Conservation (phyloP, 2,797 vertebrate genomes). For the Platalea minor region DNA sequence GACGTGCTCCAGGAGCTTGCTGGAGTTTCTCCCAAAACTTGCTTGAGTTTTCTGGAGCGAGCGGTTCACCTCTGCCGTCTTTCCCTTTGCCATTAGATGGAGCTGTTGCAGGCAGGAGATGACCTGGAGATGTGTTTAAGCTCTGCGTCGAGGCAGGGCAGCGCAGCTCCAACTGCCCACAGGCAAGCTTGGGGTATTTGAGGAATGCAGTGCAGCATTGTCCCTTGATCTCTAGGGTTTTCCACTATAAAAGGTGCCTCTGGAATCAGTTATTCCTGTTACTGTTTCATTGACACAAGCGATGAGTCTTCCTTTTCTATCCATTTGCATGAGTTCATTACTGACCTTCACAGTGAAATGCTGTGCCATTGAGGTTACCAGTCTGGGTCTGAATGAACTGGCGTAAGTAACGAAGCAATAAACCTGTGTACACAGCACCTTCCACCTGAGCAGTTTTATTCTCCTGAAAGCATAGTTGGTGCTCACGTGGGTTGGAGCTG, state of each 20-base stretch:
- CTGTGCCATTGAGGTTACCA: background rate
- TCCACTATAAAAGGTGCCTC: background rate
- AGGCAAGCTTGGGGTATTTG: fast-evolving
- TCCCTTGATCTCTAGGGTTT: background rate
- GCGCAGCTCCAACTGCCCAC: background rate
- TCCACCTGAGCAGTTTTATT: background rate
- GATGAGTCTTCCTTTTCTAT: background rate
- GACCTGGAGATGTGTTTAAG: fast-evolving
- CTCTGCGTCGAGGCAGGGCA: fast-evolving
- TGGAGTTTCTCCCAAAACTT: background rate
- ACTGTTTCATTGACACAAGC: background rate
- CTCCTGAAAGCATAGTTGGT: background rate
- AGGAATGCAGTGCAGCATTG: background rate
- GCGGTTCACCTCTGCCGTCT: background rate
- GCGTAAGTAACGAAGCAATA: background rate
- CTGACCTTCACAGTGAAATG: background rate
- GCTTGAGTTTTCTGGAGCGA: background rate
- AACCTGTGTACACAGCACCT: background rate
- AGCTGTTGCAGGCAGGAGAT: conserved; percentile 20
- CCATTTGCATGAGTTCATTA: background rate
- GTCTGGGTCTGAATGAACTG: background rate
- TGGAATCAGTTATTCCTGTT: background rate
- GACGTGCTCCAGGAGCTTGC: background rate
- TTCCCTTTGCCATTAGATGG: conserved; percentile 25
- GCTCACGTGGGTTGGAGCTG: background rate